Evolutionary conservation across 2,888 invertebrate species (phyloP).

Genomic region (Nemotelus pantherinus): DNA sequence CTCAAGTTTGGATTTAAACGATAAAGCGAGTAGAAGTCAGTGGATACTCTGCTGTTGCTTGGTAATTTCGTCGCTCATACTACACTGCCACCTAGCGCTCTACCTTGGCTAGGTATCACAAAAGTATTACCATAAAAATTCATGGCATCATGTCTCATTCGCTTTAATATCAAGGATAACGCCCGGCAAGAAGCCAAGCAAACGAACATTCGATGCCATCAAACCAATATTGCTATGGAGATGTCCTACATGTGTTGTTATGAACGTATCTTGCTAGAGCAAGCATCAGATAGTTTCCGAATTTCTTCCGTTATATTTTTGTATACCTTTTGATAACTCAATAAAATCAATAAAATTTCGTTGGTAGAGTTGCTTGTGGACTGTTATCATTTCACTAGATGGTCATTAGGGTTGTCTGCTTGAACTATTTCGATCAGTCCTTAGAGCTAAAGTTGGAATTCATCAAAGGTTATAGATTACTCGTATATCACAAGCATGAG

Average conservation of each 20-base stretch:
- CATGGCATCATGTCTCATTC: conserved; percentile 40
- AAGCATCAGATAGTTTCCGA: conserved; percentile 30
- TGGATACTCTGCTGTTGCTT: too few relatives aligned
- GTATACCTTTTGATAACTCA: conserved; percentile 36
- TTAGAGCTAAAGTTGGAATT: too few relatives aligned
- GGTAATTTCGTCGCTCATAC: too few relatives aligned
- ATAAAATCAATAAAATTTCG: conserved; percentile 41
- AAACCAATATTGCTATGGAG: conserved; percentile 21
- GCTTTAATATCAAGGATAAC: conserved; percentile 37
- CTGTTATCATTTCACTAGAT: conserved; percentile 33
- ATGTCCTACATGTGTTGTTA: conserved; percentile 8
- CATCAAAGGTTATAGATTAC: too few relatives aligned
- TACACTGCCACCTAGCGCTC: too few relatives aligned
- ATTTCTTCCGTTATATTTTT: conserved; percentile 33
- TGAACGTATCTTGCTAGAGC: background rate
- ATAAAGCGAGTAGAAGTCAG: too few relatives aligned
- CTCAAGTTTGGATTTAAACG: too few relatives aligned
- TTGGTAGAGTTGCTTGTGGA: conserved; percentile 1
- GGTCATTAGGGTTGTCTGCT: background rate
- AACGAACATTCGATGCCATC: conserved; percentile 25
- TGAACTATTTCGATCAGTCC: too few relatives aligned
- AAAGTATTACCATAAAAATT: conserved; percentile 41
- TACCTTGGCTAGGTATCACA: conserved; percentile 16
- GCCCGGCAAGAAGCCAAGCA: conserved; percentile 6
- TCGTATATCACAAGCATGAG: too few relatives aligned